A percentile compares a stretch with the other conserved stretches of the same genome.
These are phyloP conservation scores for Watsonalla binaria DNA, from an alignment of 2,888 invertebrate genomes.

Conservation along the genomic window DNA sequence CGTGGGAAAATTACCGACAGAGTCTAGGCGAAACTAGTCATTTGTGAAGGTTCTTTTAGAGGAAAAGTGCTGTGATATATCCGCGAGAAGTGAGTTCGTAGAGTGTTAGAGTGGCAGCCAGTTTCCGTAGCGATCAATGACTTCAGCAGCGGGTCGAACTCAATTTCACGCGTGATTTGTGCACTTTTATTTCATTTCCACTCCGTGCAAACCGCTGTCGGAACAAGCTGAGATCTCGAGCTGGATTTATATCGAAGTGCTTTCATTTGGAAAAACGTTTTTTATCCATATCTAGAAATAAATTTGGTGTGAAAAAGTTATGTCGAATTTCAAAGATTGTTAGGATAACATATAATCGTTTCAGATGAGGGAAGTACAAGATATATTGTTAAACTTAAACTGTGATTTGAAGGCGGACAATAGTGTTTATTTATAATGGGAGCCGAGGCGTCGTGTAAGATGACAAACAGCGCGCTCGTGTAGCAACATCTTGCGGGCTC, in stretches of 20 bases:
- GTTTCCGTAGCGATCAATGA: slow-evolving; percentile 55
- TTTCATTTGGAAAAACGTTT: not conserved
- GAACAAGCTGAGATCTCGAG: slow-evolving; percentile 27
- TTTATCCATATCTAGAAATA: not conserved
- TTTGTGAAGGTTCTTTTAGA: not conserved
- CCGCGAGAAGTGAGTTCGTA: not conserved
- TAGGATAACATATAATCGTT: too few species aligned
- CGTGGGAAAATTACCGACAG: slow-evolving; percentile 12
- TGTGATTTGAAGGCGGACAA: slow-evolving; percentile 27
- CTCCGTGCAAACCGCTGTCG: slow-evolving; percentile 42
- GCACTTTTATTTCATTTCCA: slow-evolving; percentile 70
- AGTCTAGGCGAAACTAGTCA: slow-evolving; percentile 8
- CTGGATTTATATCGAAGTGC: slow-evolving; percentile 17
- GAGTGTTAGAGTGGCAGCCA: slow-evolving; percentile 33
- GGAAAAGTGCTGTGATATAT: not conserved
- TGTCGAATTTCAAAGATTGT: too few species aligned
- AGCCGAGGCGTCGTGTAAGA: slow-evolving; percentile 35
- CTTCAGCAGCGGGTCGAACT: slow-evolving; percentile 60
- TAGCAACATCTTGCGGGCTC: slow-evolving; percentile 52
- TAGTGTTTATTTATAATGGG: slow-evolving; percentile 35
- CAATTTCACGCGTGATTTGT: slow-evolving; percentile 77
- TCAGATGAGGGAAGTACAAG: not conserved
- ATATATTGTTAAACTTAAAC: slow-evolving; percentile 16
- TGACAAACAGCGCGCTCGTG: slow-evolving; percentile 57
- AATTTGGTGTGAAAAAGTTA: not conserved